Evolutionary conservation across 2,113 vertebrate species (phyloP).

Genomic region (Lanius collurio): DNA sequence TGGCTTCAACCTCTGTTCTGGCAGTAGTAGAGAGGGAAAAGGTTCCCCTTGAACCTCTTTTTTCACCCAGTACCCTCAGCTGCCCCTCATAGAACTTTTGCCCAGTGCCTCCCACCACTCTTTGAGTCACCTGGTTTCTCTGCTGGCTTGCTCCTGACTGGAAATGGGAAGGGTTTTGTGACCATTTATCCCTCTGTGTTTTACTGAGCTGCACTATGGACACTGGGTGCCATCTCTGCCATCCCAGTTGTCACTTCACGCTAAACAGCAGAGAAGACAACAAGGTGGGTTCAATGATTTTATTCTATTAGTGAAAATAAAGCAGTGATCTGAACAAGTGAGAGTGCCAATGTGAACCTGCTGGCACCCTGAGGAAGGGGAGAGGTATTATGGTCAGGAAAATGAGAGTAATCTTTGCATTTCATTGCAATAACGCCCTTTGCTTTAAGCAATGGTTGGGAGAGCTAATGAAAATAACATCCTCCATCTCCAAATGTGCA

Average conservation of each 20-base stretch:
- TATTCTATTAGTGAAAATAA: neutral
- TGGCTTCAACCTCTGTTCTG: neutral
- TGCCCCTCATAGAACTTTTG: accelerated
- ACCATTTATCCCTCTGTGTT: accelerated
- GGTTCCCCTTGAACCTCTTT: neutral
- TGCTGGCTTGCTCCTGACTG: neutral
- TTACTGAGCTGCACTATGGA: accelerated
- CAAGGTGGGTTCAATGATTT: accelerated
- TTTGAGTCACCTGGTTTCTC: neutral
- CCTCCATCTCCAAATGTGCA: neutral
- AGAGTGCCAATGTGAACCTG: neutral
- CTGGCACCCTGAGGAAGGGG: neutral
- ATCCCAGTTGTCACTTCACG: accelerated
- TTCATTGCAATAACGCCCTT: neutral
- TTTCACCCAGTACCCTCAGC: neutral
- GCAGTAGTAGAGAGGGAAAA: neutral
- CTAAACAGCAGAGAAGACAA: neutral
- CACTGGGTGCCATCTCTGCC: neutral
- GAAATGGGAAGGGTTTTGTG: neutral
- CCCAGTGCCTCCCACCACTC: neutral
- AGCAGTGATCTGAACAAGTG: accelerated
- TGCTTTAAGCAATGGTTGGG: neutral
- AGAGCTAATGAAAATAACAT: neutral
- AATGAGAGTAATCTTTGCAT: neutral
- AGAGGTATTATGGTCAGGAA: neutral